Evolutionary conservation across 2,113 vertebrate species (phyloP), one percentile per base, ranked within the genome.

Genomic region (Benitochromis conjunctus): DNA sequence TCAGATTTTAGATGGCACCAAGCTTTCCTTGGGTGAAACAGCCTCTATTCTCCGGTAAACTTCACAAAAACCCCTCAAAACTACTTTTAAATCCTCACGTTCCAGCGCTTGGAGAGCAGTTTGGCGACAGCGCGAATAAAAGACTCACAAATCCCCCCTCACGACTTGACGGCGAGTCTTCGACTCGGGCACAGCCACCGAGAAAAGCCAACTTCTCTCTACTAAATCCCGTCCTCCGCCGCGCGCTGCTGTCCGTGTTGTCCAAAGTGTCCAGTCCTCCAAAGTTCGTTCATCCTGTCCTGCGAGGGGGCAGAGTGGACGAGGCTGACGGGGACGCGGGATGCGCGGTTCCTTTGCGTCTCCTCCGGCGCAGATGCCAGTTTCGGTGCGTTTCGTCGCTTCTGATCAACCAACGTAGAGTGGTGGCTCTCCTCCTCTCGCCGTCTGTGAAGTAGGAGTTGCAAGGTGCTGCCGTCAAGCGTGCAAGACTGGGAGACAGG

Each of bases 361-460:
- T 79, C 60, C 53, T 80, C 80, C 81, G 9, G 71, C 13, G 57
- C 43, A 18, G 57, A 51, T 53, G 81, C 26, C 81, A 46, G 69
- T 74, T 81, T 71, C 34, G 18, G 41, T 55, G 87, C 2, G 83
- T 21, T 14, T 71, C 34, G 85, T 78, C 14, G 24, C 86, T 83
- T 69, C 58, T 74, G 87, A 74, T 66, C 89, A 58, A 21, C 83
- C 81, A 82, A 79, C 90, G 74, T 88, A 81, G 84, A 93, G 85
- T 94, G 93, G 81, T 74, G 91, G 34, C 85, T 91, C 77, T 79
- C 4, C 83, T 83, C 91, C 86, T 86, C 79, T 80, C 83, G 90
- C 88, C 87, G 90, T 55, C 57, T 9, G 86, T 62, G 85, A 93
- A 94, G 92, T 94, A 93, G 9, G 19, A 86, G 87, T 71, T 14